phyloP scores from a whole-genome alignment of 1,140 invertebrate species.

The Leptopilina boulardi region DNA sequence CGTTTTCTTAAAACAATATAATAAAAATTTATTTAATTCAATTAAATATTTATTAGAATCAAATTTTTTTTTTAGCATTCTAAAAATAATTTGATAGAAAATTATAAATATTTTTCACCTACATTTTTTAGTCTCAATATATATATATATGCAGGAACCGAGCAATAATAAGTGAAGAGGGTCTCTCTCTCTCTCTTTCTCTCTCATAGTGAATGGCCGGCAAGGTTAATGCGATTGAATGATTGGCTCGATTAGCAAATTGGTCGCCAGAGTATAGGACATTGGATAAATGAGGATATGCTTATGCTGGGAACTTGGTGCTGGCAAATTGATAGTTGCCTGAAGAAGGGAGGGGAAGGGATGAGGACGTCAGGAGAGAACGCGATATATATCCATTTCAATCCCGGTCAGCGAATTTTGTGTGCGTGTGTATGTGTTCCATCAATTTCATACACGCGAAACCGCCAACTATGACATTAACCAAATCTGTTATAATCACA shows the following conservation, averaged over 20 bases:
- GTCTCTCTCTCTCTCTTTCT: too few species aligned
- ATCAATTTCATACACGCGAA: conserved; percentile 38
- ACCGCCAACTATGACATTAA: conserved; percentile 45
- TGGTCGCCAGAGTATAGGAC: conserved; percentile 64
- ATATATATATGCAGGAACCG: conserved; percentile 71
- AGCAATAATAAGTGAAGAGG: conserved; percentile 67
- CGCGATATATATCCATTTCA: conserved; percentile 56
- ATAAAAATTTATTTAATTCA: too few species aligned
- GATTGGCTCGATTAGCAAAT: conserved; percentile 75
- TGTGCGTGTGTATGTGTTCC: too few species aligned
- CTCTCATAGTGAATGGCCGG: conserved; percentile 67
- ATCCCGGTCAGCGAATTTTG: conserved; percentile 45
- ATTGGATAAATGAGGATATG: conserved; percentile 76
- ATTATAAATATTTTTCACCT: background rate
- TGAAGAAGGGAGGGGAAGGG: too few species aligned
- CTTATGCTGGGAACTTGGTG: conserved; percentile 67
- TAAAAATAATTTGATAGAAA: too few species aligned
- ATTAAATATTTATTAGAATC: too few species aligned
- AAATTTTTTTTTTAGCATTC: too few species aligned
- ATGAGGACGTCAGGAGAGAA: conserved; percentile 42
- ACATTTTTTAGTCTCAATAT: conserved; percentile 10
- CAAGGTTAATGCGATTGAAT: conserved; percentile 75
- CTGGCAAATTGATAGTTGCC: conserved; percentile 66
- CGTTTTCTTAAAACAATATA: too few species aligned
- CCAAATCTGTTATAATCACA: conserved; percentile 6